Base-by-base conservation (phyloP, 2,797 vertebrate species). In the Otus scops region DNA sequence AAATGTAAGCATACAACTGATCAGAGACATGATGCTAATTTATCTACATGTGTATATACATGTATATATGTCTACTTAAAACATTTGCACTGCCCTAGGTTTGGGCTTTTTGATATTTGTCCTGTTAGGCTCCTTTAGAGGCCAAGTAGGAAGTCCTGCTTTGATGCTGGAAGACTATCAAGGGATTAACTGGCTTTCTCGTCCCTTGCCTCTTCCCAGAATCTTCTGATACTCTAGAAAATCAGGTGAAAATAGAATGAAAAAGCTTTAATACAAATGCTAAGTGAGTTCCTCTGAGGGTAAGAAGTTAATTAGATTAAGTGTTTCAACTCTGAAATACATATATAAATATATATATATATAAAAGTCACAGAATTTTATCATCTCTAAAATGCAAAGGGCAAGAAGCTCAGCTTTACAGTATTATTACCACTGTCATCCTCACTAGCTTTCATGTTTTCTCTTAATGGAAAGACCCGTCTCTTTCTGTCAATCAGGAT, bases 241-340 rank as follows among this genome's bases (percentile, higher is more conserved):
- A 74, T 9, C 23, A 90, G 27, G 43, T 60, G 54, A 75, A 95
- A 92, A 65, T 36, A 6, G 28, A 78, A 15, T 50, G 30, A 69
- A 71, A 81, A 93, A 85, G 5, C 30, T 68, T 91, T 88, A 68
- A 74, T 30, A 78, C 3, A 71, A 89, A 47, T 51, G 10, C 13
- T 82, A 77, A 95, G 64, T 76, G 61, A 91, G 76, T 76, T 92
- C 41, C 77, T 93, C 80, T 94, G 63, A 92, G 83, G 65, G 32
- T 48, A 84, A 94, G 89, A 22, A 83, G 90, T 93, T 97, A 95
- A 96, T 96, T 96, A 88, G 86, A 96, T 95, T 96, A 92, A 81
- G 60, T 81, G 67, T 89, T 96, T 92, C 65, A 85, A 65, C 19
- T 77, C 59, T 74, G 27, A 92, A 77, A 75, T 68, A 70, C 50